Percentiles rank a stretch among this genome's conserved stretches.
phyloP scores from a whole-genome alignment of 2,888 invertebrate species.

The Euzophera pinguis region DNA sequence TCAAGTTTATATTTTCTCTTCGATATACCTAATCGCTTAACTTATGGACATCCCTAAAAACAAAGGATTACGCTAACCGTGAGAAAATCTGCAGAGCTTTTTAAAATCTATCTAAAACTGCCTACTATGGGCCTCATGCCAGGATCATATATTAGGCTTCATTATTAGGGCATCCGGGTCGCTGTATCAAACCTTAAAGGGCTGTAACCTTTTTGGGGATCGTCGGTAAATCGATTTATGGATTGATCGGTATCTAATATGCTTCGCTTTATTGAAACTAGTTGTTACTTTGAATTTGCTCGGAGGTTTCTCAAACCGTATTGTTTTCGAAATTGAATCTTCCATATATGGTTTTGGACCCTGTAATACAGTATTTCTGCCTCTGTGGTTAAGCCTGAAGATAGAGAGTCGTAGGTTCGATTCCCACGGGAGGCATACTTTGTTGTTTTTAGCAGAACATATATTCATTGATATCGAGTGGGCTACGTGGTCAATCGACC shows the following conservation, averaged over 20 bases:
- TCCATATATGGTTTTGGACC: too few species aligned
- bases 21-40: neutral
- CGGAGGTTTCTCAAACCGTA: neutral
- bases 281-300: neutral
- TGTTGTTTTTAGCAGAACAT: too few species aligned
- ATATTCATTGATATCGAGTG: too few species aligned
- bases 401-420: too few species aligned
- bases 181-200: slow-evolving; percentile 20
- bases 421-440: too few species aligned
- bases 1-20: too few species aligned
- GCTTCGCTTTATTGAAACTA: slow-evolving; percentile 3
- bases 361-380: too few species aligned
- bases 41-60: slow-evolving; percentile 46
- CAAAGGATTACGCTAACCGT: slow-evolving; percentile 54
- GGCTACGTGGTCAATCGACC: too few species aligned
- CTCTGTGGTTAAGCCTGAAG: too few species aligned
- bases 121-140: slow-evolving; percentile 31
- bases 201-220: slow-evolving; percentile 10
- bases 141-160: slow-evolving; percentile 49
- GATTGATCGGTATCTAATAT: slow-evolving; percentile 10
- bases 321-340: neutral
- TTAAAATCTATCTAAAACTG: slow-evolving; percentile 56
- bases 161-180: slow-evolving; percentile 35
- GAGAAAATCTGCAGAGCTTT: slow-evolving; percentile 64
- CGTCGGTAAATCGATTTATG: slow-evolving; percentile 7